These are phyloP conservation scores for Xylocopa sonorina DNA, from an alignment of 1,140 invertebrate genomes.

Conservation along the genomic window DNA sequence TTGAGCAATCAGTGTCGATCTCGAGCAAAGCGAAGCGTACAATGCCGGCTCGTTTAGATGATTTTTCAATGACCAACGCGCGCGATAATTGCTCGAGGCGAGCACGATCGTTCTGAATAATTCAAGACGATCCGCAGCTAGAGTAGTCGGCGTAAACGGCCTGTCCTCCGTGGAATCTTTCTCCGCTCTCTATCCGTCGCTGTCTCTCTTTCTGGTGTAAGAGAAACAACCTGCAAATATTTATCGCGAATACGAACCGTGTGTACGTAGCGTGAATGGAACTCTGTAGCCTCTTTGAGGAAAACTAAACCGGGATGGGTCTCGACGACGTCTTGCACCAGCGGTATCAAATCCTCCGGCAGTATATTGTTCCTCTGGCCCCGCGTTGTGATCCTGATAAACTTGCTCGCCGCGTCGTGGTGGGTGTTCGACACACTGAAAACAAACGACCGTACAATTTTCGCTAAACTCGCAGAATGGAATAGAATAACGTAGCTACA, in stretches of 20 bases:
- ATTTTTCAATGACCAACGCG: neutral
- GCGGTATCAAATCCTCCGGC: slow-evolving; percentile 94
- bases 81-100: slow-evolving; percentile 30
- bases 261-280: slow-evolving; percentile 99
- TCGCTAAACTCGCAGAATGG: neutral
- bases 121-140: slow-evolving; percentile 38
- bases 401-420: slow-evolving; percentile 95
- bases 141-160: slow-evolving; percentile 38
- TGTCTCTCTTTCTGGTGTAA: neutral
- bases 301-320: slow-evolving; percentile 99
- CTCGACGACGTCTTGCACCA: slow-evolving; percentile 99
- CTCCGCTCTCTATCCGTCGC: neutral
- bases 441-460: slow-evolving; percentile 3
- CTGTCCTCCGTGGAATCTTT: slow-evolving; percentile 6
- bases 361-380: slow-evolving; percentile 86
- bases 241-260: slow-evolving; percentile 86
- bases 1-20: neutral
- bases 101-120: slow-evolving; percentile 35
- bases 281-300: slow-evolving; percentile 98
- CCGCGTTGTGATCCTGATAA: slow-evolving; percentile 92
- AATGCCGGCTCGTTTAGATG: neutral
- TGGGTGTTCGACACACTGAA: slow-evolving; percentile 88
- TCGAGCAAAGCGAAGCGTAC: neutral
- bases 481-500: neutral
- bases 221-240: slow-evolving; percentile 23